Evolutionary conservation across 1,140 invertebrate species (phyloP), one percentile per base, ranked within the genome.

Genomic region (Drosophila elegans): DNA sequence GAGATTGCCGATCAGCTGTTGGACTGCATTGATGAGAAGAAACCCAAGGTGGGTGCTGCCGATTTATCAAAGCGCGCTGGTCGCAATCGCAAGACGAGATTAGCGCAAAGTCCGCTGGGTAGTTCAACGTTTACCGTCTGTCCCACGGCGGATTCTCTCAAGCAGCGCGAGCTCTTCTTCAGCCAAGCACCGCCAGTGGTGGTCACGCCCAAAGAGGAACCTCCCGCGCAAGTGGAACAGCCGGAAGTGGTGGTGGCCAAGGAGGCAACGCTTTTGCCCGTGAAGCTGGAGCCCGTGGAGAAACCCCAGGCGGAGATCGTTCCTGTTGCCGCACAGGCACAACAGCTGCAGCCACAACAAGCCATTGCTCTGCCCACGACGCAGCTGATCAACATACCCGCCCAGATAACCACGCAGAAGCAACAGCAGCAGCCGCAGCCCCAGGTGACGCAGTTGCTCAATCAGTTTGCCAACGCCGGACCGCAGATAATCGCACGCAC

Each of bases 1-100:
- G 88, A 89, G 39, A 78, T 73, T 2, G 84, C 77, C 12, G 88
- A 90, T 2, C 88, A 85, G 13, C 54, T 92, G 11, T 59, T 92
- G 16, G 91, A 91, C 38, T 90, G 89, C 61, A 92, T 76, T 16
- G 67, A 71, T 6, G 85, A 88, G 39, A 82, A 80, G 61, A 78
- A 92, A 41, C 56, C 68, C 16, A 80, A 83, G 44, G 25, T 60
- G 34, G 61, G 60, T 13, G 61, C 63, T 16, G 64, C 53, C 27
- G 44, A 57, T 5, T 41, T 71, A 4, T 42, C 60, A 16, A 86
- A 88, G 54, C 76, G 85, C 53, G 66, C 63, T 16, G 55, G 72
- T 21, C 85, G 80, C 48, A 46, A 66, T 49, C 85, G 84, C 38
- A 78, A 73, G 27, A 13, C 74, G 32, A 72, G 60, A 66, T 42